Conservation (phyloP, 2,888 invertebrate species). For the Idaea biselata region DNA sequence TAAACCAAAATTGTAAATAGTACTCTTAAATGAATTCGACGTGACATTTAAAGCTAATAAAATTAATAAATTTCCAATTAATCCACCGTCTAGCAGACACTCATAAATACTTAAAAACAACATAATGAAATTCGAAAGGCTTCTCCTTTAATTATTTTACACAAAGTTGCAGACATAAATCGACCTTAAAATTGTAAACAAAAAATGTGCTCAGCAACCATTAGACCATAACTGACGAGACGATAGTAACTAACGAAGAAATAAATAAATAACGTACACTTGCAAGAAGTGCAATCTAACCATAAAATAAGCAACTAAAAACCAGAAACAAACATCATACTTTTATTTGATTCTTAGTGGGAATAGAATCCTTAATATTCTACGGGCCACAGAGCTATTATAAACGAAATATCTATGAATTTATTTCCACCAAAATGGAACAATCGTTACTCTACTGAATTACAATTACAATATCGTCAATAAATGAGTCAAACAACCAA, state of each 20-base stretch:
- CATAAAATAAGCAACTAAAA: too few species aligned
- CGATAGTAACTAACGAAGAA: neutral
- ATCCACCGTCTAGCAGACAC: neutral
- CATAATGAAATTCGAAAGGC: neutral
- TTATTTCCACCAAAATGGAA: too few species aligned
- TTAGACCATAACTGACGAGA: conserved; percentile 61
- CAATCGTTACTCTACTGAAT: too few species aligned
- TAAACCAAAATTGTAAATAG: neutral
- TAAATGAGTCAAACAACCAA: neutral
- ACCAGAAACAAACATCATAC: too few species aligned
- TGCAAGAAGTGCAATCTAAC: too few species aligned
- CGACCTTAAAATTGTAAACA: conserved; percentile 29
- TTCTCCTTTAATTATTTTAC: conserved; percentile 18
- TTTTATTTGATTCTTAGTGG: too few species aligned
- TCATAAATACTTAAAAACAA: neutral
- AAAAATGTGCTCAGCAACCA: conserved; percentile 38
- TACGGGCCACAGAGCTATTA: too few species aligned
- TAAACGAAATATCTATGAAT: too few species aligned
- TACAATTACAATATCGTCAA: conserved; percentile 10
- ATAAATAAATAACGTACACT: too few species aligned
- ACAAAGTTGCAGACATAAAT: conserved; percentile 19
- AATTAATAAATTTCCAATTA: neutral
- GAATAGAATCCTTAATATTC: too few species aligned
- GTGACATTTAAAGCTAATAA: neutral
- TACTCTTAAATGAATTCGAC: neutral